A percentile compares a stretch with the other conserved stretches of the same genome.
These are phyloP conservation scores for Scaptomyza caliginosa DNA, from an alignment of 2,888 invertebrate genomes.

Conservation along the genomic window DNA sequence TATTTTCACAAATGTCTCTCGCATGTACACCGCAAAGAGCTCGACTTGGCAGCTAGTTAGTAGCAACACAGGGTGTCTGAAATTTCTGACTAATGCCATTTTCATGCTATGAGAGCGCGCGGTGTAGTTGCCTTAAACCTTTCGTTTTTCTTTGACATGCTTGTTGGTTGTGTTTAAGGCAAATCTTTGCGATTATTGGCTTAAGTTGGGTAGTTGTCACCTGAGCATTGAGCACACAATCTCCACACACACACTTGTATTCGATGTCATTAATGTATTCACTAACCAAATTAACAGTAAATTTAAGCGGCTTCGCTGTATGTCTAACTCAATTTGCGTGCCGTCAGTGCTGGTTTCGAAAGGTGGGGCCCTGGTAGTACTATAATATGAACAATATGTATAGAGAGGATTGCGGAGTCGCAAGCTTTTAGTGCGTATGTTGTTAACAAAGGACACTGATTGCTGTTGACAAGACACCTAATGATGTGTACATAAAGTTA, in stretches of 20 bases:
- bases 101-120: not conserved
- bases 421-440: slow-evolving; percentile 55
- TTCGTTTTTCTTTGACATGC: slow-evolving; percentile 13
- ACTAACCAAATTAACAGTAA: slow-evolving; percentile 73
- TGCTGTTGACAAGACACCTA: slow-evolving; percentile 67
- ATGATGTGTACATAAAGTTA: slow-evolving; percentile 65
- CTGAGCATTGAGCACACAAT: not conserved
- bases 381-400: too few relatives aligned
- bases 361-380: too few relatives aligned
- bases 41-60: not conserved
- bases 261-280: slow-evolving; percentile 64
- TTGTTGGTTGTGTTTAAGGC: not conserved
- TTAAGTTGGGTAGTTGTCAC: slow-evolving; percentile 43
- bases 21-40: not conserved
- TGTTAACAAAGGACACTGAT: slow-evolving; percentile 70
- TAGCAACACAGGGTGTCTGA: slow-evolving; percentile 20
- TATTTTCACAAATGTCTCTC: slow-evolving; percentile 10
- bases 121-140: not conserved
- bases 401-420: slow-evolving; percentile 9
- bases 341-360: slow-evolving; percentile 22
- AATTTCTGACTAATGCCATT: slow-evolving; percentile 44
- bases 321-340: slow-evolving; percentile 66
- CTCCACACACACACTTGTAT: slow-evolving; percentile 1
- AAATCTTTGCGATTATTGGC: slow-evolving; percentile 47
- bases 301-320: slow-evolving; percentile 65